phyloP scores from a whole-genome alignment of 2,888 invertebrate genomes.

The Trissoscelio sp. region DNA sequence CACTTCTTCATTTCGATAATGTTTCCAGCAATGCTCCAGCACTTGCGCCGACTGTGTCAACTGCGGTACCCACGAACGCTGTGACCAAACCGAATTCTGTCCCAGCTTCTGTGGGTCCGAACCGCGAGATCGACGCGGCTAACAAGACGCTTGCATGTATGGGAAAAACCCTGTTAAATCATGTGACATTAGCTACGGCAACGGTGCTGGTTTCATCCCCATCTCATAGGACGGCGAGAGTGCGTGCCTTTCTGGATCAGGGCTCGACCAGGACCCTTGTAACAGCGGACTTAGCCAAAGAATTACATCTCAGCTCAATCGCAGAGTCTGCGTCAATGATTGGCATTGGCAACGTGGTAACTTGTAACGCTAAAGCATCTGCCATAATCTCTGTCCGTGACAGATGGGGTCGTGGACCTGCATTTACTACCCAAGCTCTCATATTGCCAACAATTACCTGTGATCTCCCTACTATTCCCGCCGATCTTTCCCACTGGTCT shows the following conservation, averaged over 20 bases:
- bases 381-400: slow-evolving; percentile 5
- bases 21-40: slow-evolving; percentile 1
- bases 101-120: background rate
- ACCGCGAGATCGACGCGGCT: background rate
- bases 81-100: no score
- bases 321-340: background rate
- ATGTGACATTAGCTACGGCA: slow-evolving; percentile 26
- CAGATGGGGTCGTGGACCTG: slow-evolving; percentile 1
- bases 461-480: background rate
- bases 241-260: slow-evolving; percentile 23
- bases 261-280: slow-evolving; percentile 18
- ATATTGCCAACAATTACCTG: background rate
- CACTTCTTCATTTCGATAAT: slow-evolving; percentile 8
- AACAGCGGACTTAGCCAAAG: background rate
- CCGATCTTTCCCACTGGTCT: background rate
- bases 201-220: slow-evolving; percentile 10
- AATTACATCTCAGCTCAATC: background rate
- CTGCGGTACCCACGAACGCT: no score
- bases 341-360: background rate
- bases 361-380: background rate
- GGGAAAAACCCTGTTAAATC: background rate
- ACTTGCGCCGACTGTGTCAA: no score
- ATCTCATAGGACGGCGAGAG: background rate
- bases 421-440: background rate
- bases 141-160: background rate